Evolutionary conservation across 2,888 invertebrate genomes (phyloP), one percentile per base, ranked within the genome.

Genomic region (Sclerodermus sp.): DNA sequence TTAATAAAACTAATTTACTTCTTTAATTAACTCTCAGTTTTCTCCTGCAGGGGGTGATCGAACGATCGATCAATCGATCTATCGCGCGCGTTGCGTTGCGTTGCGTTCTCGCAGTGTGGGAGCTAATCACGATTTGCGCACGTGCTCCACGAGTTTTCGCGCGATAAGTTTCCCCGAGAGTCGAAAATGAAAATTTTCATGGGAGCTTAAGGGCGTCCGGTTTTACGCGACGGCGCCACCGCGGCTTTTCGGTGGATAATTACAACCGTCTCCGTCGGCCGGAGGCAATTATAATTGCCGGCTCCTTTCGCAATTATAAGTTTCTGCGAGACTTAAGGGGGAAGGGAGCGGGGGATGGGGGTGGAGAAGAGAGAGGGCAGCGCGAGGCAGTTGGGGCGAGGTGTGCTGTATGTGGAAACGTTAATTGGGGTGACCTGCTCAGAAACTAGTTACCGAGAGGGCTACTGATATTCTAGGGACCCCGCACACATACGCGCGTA

Each of bases 291-390:
- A 77, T 77, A 77, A 77, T 77, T 76, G 77, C 76, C 73, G 69
- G 71, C 76, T 77, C 77, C 77, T 77, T 76, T 77, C 68, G 77
- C 76, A 77, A 77, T 77, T 77, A 77, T 76, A 77, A 77, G 77
- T 77, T 77, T 77, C 74, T 71, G 64, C 68, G 73, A 70, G 71
- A 70, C 68, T 62, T 62, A 51, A 54, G 64, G 60, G 57, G 59
- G 57, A 50, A 56, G 57, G 56, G 54, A 56, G 52, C 47, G 53
- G 40, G 31, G 14, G n/a, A 31, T 13, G 30, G 14, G 16, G 16
- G 15, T 39, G 50, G 13, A 34, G 37, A 49, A 39, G 30, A 49
- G 45, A n/a, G n/a, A n/a, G n/a, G n/a, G n/a, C n/a, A 34, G 57
- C 42, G 46, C 43, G 53, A 49, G 49, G 39, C 39, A 55, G 53